phyloP scores from a whole-genome alignment of 2,888 invertebrate genomes.

The Athalia circularis region DNA sequence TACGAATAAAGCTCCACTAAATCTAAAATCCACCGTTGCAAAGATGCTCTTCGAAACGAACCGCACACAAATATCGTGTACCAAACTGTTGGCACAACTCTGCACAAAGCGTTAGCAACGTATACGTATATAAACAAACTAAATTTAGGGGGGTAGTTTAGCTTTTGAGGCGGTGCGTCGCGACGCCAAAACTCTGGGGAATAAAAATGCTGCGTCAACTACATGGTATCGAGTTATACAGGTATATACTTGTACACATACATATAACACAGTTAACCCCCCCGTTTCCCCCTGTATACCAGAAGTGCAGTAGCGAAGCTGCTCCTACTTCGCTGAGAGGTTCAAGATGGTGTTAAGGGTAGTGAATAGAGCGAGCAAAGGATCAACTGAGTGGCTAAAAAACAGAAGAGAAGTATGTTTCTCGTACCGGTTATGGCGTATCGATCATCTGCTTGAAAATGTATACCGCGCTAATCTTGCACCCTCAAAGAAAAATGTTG shows the following conservation, averaged over 20 bases:
- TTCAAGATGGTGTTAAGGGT: constrained; percentile 26
- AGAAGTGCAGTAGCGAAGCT: neutral
- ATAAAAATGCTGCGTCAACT: constrained; percentile 31
- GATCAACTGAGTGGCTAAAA: constrained; percentile 1
- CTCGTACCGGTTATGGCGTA: neutral
- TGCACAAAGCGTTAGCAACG: neutral
- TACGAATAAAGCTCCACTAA: too few relatives aligned
- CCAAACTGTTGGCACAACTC: too few relatives aligned
- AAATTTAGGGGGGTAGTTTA: too few relatives aligned
- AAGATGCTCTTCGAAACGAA: too few relatives aligned
- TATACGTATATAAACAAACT: neutral
- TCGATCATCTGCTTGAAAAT: neutral
- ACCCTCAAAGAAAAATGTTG: neutral
- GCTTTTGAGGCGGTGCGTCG: neutral
- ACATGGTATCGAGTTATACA: too few relatives aligned
- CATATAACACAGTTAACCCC: too few relatives aligned
- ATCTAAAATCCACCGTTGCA: too few relatives aligned
- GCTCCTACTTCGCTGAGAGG: constrained; percentile 19
- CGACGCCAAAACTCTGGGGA: constrained; percentile 25
- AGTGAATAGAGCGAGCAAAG: constrained; percentile 16
- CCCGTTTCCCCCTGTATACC: neutral
- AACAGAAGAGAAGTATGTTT: neutral
- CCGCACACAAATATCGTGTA: too few relatives aligned
- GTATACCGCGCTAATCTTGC: neutral
- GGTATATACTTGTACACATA: too few relatives aligned